phyloP scores from a whole-genome alignment of 2,113 vertebrate genomes.

The Pluvianellus socialis region DNA sequence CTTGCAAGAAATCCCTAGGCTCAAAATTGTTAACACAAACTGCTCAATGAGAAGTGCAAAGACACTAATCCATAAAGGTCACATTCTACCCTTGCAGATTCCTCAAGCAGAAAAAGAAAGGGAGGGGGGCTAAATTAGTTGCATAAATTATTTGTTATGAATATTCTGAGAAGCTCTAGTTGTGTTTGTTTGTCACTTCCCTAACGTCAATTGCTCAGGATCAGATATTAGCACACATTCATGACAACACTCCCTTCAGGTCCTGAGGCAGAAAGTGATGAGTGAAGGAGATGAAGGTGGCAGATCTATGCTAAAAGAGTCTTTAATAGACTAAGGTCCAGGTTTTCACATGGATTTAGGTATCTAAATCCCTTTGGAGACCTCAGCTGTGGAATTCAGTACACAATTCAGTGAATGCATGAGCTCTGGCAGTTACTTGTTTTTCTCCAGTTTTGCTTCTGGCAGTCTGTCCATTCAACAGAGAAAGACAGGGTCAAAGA shows the following conservation, averaged over 20 bases:
- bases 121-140: background rate
- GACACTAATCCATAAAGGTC: conserved; percentile 42
- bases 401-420: background rate
- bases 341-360: background rate
- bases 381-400: background rate
- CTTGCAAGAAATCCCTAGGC: conserved; percentile 30
- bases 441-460: background rate
- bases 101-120: background rate
- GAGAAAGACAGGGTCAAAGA: background rate
- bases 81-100: background rate
- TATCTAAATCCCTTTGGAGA: conserved; percentile 13
- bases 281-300: background rate
- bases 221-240: conserved; percentile 40
- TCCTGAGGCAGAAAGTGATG: conserved; percentile 24
- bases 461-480: background rate
- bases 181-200: conserved; percentile 39
- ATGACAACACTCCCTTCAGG: conserved; percentile 1
- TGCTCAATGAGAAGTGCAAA: conserved; percentile 7
- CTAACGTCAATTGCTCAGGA: conserved; percentile 45
- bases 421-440: background rate
- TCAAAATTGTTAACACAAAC: conserved; percentile 16
- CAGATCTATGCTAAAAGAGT: background rate
- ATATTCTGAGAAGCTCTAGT: background rate
- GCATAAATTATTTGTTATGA: conserved; percentile 48
- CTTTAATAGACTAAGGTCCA: conserved; percentile 16